phyloP scores from a whole-genome alignment of 2,113 vertebrate species.

The Leptodactylus fuscus region DNA sequence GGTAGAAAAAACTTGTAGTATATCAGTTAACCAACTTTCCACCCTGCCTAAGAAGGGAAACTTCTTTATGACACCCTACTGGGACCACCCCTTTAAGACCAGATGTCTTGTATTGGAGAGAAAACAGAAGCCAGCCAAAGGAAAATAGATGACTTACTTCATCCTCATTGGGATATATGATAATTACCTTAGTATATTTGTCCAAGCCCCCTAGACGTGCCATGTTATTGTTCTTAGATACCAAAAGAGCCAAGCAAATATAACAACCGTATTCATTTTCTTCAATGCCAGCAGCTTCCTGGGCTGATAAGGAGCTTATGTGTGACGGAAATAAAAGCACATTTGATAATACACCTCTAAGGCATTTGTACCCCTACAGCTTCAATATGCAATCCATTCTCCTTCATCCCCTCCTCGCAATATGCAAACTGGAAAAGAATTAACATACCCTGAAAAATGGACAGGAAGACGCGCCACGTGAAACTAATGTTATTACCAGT shows the following conservation, averaged over 20 bases:
- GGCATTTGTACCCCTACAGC: constrained; percentile 37
- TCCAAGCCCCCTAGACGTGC: too few relatives aligned
- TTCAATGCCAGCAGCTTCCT: neutral
- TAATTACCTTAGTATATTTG: too few relatives aligned
- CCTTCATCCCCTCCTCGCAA: constrained; percentile 12
- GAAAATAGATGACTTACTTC: too few relatives aligned
- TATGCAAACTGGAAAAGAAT: neutral
- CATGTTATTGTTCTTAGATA: neutral
- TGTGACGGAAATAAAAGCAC: constrained; percentile 25
- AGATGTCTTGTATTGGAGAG: too few relatives aligned
- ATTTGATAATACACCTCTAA: constrained; percentile 29
- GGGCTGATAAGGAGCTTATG: constrained; percentile 3
- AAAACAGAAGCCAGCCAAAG: too few relatives aligned
- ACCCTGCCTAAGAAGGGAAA: too few relatives aligned
- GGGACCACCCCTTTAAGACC: too few relatives aligned
- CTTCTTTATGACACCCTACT: too few relatives aligned
- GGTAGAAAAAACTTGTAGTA: too few relatives aligned
- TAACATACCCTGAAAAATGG: constrained; percentile 44
- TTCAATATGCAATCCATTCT: constrained; percentile 43
- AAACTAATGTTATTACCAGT: constrained; percentile 32
- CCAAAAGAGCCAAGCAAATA: neutral
- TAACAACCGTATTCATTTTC: neutral
- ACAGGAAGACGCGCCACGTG: constrained; percentile 34
- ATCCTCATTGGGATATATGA: too few relatives aligned
- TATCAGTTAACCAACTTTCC: too few relatives aligned